Base-by-base conservation (phyloP, 2,888 invertebrate genomes). In the Seladonia tumulorum region DNA sequence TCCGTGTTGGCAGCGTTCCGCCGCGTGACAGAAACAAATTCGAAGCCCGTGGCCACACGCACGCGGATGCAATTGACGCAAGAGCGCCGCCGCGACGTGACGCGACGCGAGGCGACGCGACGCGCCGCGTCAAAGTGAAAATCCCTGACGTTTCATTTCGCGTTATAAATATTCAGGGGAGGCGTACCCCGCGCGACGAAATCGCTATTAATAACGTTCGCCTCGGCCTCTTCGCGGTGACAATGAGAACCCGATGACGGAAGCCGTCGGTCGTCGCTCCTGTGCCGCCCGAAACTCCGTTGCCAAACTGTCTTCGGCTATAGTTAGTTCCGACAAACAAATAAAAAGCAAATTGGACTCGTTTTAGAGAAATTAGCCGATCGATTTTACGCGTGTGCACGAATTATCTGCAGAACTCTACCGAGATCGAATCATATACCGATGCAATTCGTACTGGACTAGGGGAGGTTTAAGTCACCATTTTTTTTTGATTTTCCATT, bases 111-210 rank as follows among this genome's bases (percentile, higher is more conserved):
- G n/a, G n/a, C n/a, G n/a, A n/a, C 22, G 53, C 10, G 8, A 8
- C 53, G 5, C 45, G 35, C 5, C 39, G 22, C 18, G 63, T 82
- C 76, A 73, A 42, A 39, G 39, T 76, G 76, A 57, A 68, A 68
- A 82, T 73, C 68, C 57, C 45, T 77, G 83, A 73, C 57, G 39
- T 68, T 73, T 29, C 53, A 77, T 60, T 83, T 70, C 39, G n/a
- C 5, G 60, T 60, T 68, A 70, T n/a, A n/a, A 16, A 71, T 22
- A 72, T 66, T 5, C 29, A 45, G 45, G 4, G 7, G 18, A 5
- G 25, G 16, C 1, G 8, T 14, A 5, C 25, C 16, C 22, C 47
- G 25, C 39, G 71, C 72, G 29, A 16, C 70, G 39, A 73, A 75
- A 42, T 22, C 49, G 49, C 35, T 63, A 63, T 79, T 73, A 63